Evolutionary conservation across 2,888 invertebrate species (phyloP).

Genomic region (Conistra vaccinii): DNA sequence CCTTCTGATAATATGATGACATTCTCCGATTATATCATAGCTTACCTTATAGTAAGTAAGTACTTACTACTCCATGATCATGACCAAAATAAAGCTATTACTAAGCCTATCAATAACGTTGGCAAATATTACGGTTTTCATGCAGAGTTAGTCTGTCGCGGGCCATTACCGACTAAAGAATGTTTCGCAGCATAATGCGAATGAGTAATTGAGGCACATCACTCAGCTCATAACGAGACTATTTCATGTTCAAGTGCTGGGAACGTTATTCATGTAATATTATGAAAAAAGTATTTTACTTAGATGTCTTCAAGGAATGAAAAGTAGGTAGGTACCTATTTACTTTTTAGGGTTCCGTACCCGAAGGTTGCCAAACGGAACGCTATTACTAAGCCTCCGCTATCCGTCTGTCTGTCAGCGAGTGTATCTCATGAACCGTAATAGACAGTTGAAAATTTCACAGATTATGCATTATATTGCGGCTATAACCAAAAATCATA

Average conservation of each 20-base stretch:
- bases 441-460: too few species aligned
- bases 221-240: conserved; percentile 68
- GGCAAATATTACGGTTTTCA: conserved; percentile 44
- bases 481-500: too few species aligned
- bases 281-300: conserved; percentile 35
- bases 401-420: too few species aligned
- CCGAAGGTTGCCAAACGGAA: too few species aligned
- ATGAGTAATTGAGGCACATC: conserved; percentile 72
- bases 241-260: conserved; percentile 46
- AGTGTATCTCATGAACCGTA: too few species aligned
- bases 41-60: too few species aligned
- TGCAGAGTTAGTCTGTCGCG: conserved; percentile 36
- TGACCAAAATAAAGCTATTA: conserved; percentile 17
- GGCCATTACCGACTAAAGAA: conserved; percentile 54
- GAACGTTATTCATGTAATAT: conserved; percentile 30
- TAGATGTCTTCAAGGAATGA: conserved; percentile 16
- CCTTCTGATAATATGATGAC: too few species aligned
- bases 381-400: too few species aligned
- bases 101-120: conserved; percentile 38
- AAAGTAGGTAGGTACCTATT: not conserved
- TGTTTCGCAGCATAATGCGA: conserved; percentile 63
- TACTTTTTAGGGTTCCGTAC: too few species aligned
- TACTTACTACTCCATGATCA: not conserved
- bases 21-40: too few species aligned
- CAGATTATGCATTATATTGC: too few species aligned